Percentiles rank a stretch among this genome's conserved stretches.
phyloP scores from a whole-genome alignment of 1,140 invertebrate species.

The Carcinoscorpius rotundicauda region DNA sequence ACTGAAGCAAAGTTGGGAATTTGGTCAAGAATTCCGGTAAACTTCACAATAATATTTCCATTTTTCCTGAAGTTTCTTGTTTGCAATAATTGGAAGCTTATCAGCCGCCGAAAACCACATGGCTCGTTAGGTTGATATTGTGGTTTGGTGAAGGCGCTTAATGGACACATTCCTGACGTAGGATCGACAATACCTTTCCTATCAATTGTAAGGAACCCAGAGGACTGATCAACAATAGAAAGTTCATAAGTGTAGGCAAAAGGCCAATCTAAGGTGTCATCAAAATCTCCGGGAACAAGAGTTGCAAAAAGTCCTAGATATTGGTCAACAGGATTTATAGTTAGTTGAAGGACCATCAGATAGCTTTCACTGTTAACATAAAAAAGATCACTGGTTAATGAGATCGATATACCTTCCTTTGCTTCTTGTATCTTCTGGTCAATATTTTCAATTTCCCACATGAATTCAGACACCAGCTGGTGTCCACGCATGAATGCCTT shows the following conservation, averaged over 20 bases:
- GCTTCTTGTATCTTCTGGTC: conserved; percentile 1
- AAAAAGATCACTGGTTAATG: conserved; percentile 15
- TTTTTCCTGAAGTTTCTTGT: conserved; percentile 2
- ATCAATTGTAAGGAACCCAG: background rate
- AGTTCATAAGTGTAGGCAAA: conserved; percentile 20
- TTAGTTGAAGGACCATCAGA: conserved; percentile 15
- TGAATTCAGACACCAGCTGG: conserved; percentile 18
- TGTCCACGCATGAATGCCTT: conserved; percentile 15
- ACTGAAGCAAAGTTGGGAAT: conserved; percentile 10
- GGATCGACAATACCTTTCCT: background rate
- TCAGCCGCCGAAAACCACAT: conserved; percentile 14
- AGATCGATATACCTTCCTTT: too few species aligned
- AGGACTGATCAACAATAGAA: conserved; percentile 15
- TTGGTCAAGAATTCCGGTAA: conserved; percentile 9
- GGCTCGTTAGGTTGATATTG: conserved; percentile 8
- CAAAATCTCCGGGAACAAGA: conserved; percentile 17
- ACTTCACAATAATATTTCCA: conserved; percentile 2
- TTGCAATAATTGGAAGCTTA: background rate
- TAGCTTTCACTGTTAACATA: conserved; percentile 17
- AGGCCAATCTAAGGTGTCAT: conserved; percentile 18
- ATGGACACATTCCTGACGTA: background rate
- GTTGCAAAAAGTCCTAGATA: conserved; percentile 17
- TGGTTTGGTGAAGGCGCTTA: conserved; percentile 7
- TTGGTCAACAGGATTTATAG: conserved; percentile 8
- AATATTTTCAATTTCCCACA: conserved; percentile 18